Conservation (phyloP, 1,140 invertebrate species). For the Bombus turneri region DNA sequence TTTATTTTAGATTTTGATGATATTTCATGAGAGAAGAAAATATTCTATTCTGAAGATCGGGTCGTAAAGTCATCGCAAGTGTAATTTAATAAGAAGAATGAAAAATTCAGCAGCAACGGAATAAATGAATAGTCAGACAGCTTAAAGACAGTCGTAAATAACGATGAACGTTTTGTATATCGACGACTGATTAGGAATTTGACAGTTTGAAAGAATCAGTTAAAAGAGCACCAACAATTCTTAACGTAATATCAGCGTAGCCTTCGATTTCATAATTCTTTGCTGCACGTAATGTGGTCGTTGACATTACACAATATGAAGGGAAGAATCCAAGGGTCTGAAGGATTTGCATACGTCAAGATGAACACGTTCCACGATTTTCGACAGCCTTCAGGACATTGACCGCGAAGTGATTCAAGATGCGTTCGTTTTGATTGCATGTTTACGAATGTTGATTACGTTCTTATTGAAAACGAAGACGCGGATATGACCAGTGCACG, state of each 20-base stretch:
- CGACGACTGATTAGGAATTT: too few species aligned
- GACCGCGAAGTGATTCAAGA: constrained; percentile 47
- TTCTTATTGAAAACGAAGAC: constrained; percentile 49
- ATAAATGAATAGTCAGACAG: neutral
- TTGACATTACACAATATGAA: neutral
- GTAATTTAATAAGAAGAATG: neutral
- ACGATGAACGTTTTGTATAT: too few species aligned
- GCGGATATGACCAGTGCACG: constrained; percentile 61
- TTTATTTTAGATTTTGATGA: neutral
- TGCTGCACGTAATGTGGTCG: neutral
- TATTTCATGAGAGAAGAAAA: neutral
- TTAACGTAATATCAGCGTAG: neutral
- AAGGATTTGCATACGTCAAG: neutral
- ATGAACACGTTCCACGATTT: constrained; percentile 6
- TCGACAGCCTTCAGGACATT: constrained; percentile 41
- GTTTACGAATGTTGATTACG: constrained; percentile 68
- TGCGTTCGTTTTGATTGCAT: constrained; percentile 63
- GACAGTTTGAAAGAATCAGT: neutral
- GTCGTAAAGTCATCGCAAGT: too few species aligned
- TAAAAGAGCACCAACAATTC: neutral
- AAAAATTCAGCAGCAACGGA: neutral
- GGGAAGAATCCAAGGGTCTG: neutral
- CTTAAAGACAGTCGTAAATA: too few species aligned
- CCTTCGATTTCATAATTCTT: neutral
- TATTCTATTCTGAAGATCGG: too few species aligned